phyloP scores from a whole-genome alignment of 1,140 invertebrate genomes.

The Sinonovacula constricta region DNA sequence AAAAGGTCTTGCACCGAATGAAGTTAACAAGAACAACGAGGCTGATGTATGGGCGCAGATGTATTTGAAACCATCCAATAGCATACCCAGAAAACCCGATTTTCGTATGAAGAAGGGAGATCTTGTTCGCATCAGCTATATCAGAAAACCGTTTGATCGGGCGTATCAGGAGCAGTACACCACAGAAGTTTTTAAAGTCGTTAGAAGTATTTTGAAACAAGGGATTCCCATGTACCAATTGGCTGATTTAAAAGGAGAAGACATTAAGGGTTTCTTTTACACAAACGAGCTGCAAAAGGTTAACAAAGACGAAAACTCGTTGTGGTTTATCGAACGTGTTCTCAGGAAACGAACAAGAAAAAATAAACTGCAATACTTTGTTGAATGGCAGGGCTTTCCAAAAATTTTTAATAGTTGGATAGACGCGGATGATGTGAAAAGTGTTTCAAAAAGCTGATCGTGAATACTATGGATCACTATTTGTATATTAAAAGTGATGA shows the following conservation, averaged over 20 bases:
- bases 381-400: neutral
- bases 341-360: neutral
- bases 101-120: slow-evolving; percentile 24
- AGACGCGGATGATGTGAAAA: slow-evolving; percentile 15
- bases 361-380: neutral
- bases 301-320: neutral
- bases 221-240: slow-evolving; percentile 39
- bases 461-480: slow-evolving; percentile 17
- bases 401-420: slow-evolving; percentile 2
- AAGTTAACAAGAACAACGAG: slow-evolving; percentile 17
- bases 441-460: neutral
- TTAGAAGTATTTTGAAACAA: slow-evolving; percentile 17
- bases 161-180: slow-evolving; percentile 45
- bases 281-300: neutral
- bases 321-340: neutral
- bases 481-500: slow-evolving; percentile 29
- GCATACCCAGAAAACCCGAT: neutral
- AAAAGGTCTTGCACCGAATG: neutral
- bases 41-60: slow-evolving; percentile 44
- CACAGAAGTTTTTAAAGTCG: slow-evolving; percentile 46
- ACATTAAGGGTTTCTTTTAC: neutral
- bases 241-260: slow-evolving; percentile 18
- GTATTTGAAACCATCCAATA: slow-evolving; percentile 48
- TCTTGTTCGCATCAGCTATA: slow-evolving; percentile 31
- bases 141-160: slow-evolving; percentile 11